These are phyloP conservation scores for Alethe diademata DNA, from an alignment of 2,113 vertebrate species.

Conservation along the genomic window DNA sequence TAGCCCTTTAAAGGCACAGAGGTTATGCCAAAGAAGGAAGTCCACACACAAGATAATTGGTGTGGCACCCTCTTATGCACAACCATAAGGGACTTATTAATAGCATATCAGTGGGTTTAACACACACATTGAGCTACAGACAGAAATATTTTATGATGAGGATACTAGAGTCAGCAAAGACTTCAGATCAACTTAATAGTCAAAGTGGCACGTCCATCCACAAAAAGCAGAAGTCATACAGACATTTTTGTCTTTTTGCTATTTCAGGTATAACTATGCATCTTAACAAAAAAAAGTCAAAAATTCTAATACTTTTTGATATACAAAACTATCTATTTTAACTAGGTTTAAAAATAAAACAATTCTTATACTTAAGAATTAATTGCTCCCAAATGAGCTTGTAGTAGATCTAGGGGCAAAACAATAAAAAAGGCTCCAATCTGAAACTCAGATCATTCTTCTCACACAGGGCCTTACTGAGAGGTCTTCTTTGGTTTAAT, in stretches of 20 bases:
- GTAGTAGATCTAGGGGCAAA: neutral
- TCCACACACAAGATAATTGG: neutral
- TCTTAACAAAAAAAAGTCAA: neutral
- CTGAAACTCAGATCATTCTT: neutral
- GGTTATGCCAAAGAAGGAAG: neutral
- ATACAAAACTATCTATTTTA: neutral
- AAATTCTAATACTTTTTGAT: neutral
- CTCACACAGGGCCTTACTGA: neutral
- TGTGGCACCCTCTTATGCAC: neutral
- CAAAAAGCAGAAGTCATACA: neutral
- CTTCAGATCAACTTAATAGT: neutral
- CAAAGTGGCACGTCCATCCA: neutral
- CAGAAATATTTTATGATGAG: neutral
- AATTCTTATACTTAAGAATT: neutral
- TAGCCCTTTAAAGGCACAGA: neutral
- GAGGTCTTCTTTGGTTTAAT: conserved; percentile 12
- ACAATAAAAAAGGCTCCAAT: neutral
- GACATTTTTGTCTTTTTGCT: neutral
- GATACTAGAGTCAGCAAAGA: neutral
- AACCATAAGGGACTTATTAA: neutral
- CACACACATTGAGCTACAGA: neutral
- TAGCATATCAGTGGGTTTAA: neutral
- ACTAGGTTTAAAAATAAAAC: neutral
- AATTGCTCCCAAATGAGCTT: neutral
- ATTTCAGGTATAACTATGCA: neutral